Evolutionary conservation across 2,888 invertebrate genomes (phyloP), one percentile per base, ranked within the genome.

Genomic region (Lithophane socia): DNA sequence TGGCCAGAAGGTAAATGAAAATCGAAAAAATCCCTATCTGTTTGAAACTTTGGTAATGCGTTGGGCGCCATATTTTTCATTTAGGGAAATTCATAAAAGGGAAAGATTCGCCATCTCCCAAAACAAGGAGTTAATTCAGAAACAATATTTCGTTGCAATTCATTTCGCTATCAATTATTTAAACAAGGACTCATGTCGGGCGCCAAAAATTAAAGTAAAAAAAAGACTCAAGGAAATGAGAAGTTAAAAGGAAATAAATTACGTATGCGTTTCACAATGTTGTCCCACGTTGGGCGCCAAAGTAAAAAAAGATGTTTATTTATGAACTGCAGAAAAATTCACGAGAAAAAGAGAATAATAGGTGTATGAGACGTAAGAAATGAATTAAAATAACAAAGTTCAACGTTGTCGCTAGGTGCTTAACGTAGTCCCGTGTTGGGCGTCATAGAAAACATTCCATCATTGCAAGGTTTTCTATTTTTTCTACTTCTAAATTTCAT

Each of bases 381-480:
- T 60, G 24, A 66, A 54, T n/a, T n/a, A 60, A 80, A 66, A 73
- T 66, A 56, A 61, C 37, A n/a, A 73, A 18, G n/a, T 61, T 47
- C 18, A 66, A 29, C 47, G 13, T 13, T 56, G 13, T 73, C 29
- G 10, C 44, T 64, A n/a, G 12, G 12, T 44, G 24, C n/a, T 47
- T 16, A 49, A 56, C 12, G 3, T 18, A 66, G 49, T 42, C 52
- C 67, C 63, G 9, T 16, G 49, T 37, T 54, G 68, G 82, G 52
- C 52, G 82, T 8, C 66, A 80, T 21, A 79, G 9, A 54, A 37
- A 54, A 42, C 10, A 2, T 42, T 44, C 8, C 42, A 37, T 37
- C 37, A 37, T 37, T 37, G 5, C 37, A 37, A 37, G 37, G 37
- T 5, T 37, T 37, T 37, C 37, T 37, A 37, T 37, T 37, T 37